A percentile compares a stretch with the other conserved stretches of the same genome.
phyloP scores from a whole-genome alignment of 2,888 invertebrate species.

The Holacanthella duospinosa region DNA sequence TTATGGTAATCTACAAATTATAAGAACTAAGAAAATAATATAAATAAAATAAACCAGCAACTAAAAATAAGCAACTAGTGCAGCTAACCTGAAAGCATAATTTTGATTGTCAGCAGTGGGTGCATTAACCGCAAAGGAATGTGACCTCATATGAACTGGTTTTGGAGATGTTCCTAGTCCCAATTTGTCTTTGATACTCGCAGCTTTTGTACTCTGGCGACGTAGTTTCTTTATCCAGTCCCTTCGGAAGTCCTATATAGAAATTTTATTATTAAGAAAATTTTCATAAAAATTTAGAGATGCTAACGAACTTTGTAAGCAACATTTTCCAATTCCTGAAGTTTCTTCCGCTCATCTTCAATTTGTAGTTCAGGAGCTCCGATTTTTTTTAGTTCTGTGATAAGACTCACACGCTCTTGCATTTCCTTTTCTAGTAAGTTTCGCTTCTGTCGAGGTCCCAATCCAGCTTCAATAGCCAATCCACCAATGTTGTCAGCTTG shows the following conservation, averaged over 20 bases:
- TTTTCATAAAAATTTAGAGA: background rate
- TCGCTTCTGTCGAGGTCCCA: conserved; percentile 74
- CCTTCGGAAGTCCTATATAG: conserved; percentile 46
- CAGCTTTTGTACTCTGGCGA: conserved; percentile 68
- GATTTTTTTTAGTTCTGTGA: conserved; percentile 76
- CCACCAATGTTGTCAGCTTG: conserved; percentile 64
- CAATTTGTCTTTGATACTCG: conserved; percentile 67
- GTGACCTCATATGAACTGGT: conserved; percentile 56
- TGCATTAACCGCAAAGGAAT: conserved; percentile 63
- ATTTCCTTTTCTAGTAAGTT: conserved; percentile 91
- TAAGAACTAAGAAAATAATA: no score
- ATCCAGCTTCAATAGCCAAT: conserved; percentile 67
- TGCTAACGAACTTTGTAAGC: conserved; percentile 61
- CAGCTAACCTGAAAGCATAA: background rate
- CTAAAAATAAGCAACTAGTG: background rate
- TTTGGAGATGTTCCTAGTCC: conserved; percentile 48
- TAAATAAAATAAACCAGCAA: conserved; percentile 7
- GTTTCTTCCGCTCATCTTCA: conserved; percentile 78
- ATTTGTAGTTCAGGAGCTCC: conserved; percentile 84
- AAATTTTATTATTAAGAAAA: background rate
- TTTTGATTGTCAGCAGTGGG: conserved; percentile 50
- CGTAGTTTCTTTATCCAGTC: conserved; percentile 87
- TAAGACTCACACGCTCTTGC: conserved; percentile 92
- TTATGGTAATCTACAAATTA: no score
- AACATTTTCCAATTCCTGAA: conserved; percentile 86